phyloP scores from a whole-genome alignment of 2,113 vertebrate genomes.

The Oncorhynchus kisutch region DNA sequence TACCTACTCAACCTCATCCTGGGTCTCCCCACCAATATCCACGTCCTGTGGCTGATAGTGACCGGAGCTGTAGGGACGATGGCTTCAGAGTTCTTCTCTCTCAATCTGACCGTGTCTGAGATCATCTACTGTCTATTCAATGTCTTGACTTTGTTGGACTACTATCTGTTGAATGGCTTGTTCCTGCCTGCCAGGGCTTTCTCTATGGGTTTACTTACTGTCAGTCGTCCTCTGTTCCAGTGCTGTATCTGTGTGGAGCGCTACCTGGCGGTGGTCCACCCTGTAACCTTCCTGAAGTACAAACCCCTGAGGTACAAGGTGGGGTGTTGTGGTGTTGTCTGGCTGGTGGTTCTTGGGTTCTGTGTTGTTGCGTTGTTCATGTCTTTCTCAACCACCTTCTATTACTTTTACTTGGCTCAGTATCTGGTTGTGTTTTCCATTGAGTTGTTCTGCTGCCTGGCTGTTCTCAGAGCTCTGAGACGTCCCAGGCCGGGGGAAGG shows the following conservation, averaged over 20 bases:
- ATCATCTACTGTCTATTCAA: neutral
- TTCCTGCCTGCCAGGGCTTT: neutral
- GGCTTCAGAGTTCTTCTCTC: neutral
- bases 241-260: slow-evolving; percentile 15
- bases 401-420: too few species aligned
- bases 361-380: neutral
- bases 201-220: neutral
- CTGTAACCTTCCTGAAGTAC: slow-evolving; percentile 12
- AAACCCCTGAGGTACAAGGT: slow-evolving; percentile 9
- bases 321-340: neutral
- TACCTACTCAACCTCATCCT: neutral
- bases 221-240: slow-evolving; percentile 8
- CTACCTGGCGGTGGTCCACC: slow-evolving; percentile 20
- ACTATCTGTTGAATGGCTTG: too few species aligned
- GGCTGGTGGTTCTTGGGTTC: neutral
- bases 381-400: too few species aligned
- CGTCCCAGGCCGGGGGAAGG: neutral
- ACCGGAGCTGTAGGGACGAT: neutral
- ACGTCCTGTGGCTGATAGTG: neutral
- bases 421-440: too few species aligned
- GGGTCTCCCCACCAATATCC: neutral
- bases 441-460: too few species aligned
- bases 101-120: slow-evolving; percentile 1
- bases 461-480: neutral
- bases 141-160: neutral